phyloP scores from a whole-genome alignment of 2,797 vertebrate species.

The Distichodus sexfasciatus region DNA sequence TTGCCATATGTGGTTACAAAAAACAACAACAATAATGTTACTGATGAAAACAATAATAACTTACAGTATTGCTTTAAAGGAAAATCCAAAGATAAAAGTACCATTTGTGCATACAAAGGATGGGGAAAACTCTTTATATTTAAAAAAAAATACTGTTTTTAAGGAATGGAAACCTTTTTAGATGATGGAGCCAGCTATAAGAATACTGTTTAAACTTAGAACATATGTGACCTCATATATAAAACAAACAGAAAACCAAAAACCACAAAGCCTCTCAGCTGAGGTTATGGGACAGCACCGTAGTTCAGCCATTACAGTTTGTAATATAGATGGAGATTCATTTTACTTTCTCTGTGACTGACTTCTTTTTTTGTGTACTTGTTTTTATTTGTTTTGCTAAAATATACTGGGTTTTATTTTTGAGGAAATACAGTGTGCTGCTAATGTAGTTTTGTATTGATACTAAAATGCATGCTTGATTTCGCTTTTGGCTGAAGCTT shows the following conservation, averaged over 20 bases:
- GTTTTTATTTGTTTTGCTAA: constrained; percentile 65
- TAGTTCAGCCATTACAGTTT: constrained; percentile 82
- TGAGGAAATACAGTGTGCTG: constrained; percentile 92
- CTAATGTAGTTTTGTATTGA: constrained; percentile 83
- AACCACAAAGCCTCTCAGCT: constrained; percentile 58
- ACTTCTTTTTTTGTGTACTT: constrained; percentile 59
- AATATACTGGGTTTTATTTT: constrained; percentile 76
- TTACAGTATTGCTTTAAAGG: constrained; percentile 98
- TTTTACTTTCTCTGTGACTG: constrained; percentile 77
- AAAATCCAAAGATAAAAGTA: constrained; percentile 99
- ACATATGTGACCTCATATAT: constrained; percentile 85
- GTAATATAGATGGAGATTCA: constrained; percentile 80
- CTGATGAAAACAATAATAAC: constrained; percentile 79
- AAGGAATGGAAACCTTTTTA: constrained; percentile 81
- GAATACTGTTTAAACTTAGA: constrained; percentile 90
- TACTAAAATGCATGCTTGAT: constrained; percentile 87
- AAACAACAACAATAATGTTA: constrained; percentile 75
- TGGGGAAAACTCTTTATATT: constrained; percentile 96
- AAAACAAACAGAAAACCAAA: constrained; percentile 83
- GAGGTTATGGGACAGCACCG: constrained; percentile 57
- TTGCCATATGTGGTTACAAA: constrained; percentile 75
- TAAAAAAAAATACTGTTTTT: constrained; percentile 97
- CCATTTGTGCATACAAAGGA: constrained; percentile 90
- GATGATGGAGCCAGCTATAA: constrained; percentile 86
- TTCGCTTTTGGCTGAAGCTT: constrained; percentile 83